Conservation (phyloP, 2,888 invertebrate genomes). For the Nebria salina region DNA sequence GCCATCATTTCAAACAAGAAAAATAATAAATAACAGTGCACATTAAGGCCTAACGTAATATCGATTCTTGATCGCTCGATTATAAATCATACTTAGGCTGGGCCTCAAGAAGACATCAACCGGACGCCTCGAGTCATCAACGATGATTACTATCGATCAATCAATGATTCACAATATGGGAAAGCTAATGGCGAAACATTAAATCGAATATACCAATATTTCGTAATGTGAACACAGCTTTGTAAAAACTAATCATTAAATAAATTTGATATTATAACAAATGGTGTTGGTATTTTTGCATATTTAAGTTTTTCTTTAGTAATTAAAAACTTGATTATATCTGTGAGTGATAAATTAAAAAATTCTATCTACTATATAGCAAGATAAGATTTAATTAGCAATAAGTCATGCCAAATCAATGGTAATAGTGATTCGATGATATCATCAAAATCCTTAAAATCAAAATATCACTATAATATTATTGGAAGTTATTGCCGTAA, state of each 20-base stretch:
- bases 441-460: constrained; percentile 19
- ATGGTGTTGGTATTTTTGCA: too few species aligned
- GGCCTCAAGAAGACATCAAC: constrained; percentile 8
- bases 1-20: not conserved
- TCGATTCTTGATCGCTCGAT: constrained; percentile 4
- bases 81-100: not conserved
- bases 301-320: too few species aligned
- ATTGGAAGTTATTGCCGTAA: constrained; percentile 12
- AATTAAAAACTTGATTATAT: too few species aligned
- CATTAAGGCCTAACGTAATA: not conserved
- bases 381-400: not conserved
- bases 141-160: constrained; percentile 39
- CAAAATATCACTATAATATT: constrained; percentile 20
- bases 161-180: constrained; percentile 23
- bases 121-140: constrained; percentile 41
- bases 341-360: too few species aligned
- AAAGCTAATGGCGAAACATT: constrained; percentile 19
- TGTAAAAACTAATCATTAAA: too few species aligned
- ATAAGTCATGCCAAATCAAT: constrained; percentile 12
- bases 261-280: too few species aligned
- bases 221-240: too few species aligned
- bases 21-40: constrained; percentile 11
- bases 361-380: too few species aligned
- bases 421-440: constrained; percentile 7
- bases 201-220: not conserved